These are phyloP conservation scores for Isotomurus palustris DNA, from an alignment of 2,888 invertebrate species.

Conservation along the genomic window DNA sequence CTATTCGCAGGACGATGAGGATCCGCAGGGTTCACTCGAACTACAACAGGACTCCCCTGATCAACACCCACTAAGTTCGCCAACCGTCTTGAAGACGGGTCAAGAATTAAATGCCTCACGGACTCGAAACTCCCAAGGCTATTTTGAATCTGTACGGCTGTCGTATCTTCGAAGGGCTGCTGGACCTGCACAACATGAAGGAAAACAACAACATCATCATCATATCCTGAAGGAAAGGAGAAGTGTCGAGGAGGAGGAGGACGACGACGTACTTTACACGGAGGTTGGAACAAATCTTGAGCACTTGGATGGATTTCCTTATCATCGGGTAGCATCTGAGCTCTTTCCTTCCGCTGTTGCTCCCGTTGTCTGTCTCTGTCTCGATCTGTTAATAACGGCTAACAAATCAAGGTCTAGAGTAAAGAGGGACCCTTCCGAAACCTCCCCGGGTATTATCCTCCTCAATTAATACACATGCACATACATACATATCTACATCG, in stretches of 20 bases:
- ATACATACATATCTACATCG: no score
- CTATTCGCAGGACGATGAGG: conserved; percentile 15
- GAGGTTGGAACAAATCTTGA: conserved; percentile 46
- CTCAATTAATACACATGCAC: no score
- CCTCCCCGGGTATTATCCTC: no score
- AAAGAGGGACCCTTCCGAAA: no score
- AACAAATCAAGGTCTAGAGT: neutral
- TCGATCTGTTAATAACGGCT: conserved; percentile 35
- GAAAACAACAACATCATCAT: no score
- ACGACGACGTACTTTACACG: conserved; percentile 46
- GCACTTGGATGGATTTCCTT: conserved; percentile 43
- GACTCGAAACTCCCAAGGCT: conserved; percentile 45
- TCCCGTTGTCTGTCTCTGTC: conserved; percentile 46
- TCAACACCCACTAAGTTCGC: conserved; percentile 60
- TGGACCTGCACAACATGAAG: conserved; percentile 39
- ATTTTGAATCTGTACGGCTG: conserved; percentile 45
- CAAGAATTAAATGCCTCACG: conserved; percentile 45
- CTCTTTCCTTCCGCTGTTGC: conserved; percentile 45
- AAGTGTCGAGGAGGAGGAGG: no score
- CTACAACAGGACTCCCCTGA: conserved; percentile 38
- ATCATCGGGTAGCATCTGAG: conserved; percentile 46
- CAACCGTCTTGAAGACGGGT: conserved; percentile 53
- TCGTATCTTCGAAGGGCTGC: conserved; percentile 45
- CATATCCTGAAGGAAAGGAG: no score
- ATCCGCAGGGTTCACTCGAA: conserved; percentile 27